Evolutionary conservation across 2,888 invertebrate genomes (phyloP).

Genomic region (Ornithoptera priamus): DNA sequence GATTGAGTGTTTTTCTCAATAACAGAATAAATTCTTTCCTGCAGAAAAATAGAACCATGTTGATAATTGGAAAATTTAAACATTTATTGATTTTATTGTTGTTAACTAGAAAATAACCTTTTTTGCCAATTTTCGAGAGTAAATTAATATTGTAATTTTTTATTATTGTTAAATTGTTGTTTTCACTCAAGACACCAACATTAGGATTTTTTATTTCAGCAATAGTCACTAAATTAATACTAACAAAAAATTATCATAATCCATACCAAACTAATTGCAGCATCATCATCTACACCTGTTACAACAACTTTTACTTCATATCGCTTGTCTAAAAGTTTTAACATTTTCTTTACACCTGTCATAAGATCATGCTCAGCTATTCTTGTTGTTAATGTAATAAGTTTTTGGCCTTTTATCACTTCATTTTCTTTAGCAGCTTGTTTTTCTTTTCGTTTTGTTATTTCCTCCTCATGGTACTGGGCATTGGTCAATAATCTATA

Average conservation of each 20-base stretch:
- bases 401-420: constrained; percentile 81
- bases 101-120: no score
- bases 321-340: constrained; percentile 83
- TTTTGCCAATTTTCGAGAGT: no score
- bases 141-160: no score
- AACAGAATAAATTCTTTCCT: constrained; percentile 80
- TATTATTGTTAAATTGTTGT: no score
- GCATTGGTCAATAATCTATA: constrained; percentile 82
- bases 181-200: no score
- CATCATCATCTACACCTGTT: constrained; percentile 66
- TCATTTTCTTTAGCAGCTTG: constrained; percentile 61
- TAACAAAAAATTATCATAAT: no score
- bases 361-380: constrained; percentile 84
- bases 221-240: no score
- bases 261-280: constrained; percentile 54
- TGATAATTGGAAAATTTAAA: no score
- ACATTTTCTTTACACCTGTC: constrained; percentile 82
- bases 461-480: constrained; percentile 83
- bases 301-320: constrained; percentile 83
- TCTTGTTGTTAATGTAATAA: constrained; percentile 80
- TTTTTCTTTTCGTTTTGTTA: constrained; percentile 74
- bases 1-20: constrained; percentile 78
- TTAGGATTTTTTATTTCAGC: no score
- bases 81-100: no score
- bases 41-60: constrained; percentile 30